Evolutionary conservation across 2,113 vertebrate species (phyloP), one percentile per base, ranked within the genome.

Genomic region (Casuarius casuarius): DNA sequence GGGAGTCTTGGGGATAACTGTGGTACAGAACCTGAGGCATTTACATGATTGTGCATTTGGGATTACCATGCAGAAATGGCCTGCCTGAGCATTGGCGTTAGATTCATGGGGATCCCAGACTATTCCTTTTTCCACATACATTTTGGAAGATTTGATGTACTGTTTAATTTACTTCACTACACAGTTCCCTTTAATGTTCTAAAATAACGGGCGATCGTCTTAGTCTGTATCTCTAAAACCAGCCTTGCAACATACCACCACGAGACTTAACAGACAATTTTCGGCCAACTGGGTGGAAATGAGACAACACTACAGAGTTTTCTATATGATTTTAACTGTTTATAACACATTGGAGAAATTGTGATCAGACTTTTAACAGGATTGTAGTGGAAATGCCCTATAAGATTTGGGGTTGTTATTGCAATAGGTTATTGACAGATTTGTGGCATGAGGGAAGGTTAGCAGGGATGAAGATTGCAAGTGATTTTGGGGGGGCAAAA

Each of bases 241-340:
- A 31, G 35, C 40, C 38, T 31, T 65, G n/a, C 9, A 11, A 31
- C n/a, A 15, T 7, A 4, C 13, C 3, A 10, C 11, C 5, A 10
- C 1, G 8, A 56, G 11, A 49, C 10, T 62, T 18, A 31, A 16
- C 56, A 19, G 18, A 2, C 42, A 4, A 12, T 19, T 89, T 79
- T 25, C 40, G n/a, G n/a, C 38, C 62, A 78, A 5, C 11, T 68
- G 14, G 4, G 23, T 35, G 16, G 28, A 40, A 46, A 38, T 0
- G 0, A n/a, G 23, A 33, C 17, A 66, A 9, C 5, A 0, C 3
- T 22, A 3, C 2, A 1, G 21, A 2, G 5, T 21, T 82, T 68
- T 25, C 14, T 29, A 0, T 18, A 23, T 7, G 49, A 4, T 35
- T 90, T 40, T n/a, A 25, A 7, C 11, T n/a, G 48, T 2, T 13